These are phyloP conservation scores for Drosophila quinaria DNA, from an alignment of 2,888 invertebrate species.

Conservation along the genomic window DNA sequence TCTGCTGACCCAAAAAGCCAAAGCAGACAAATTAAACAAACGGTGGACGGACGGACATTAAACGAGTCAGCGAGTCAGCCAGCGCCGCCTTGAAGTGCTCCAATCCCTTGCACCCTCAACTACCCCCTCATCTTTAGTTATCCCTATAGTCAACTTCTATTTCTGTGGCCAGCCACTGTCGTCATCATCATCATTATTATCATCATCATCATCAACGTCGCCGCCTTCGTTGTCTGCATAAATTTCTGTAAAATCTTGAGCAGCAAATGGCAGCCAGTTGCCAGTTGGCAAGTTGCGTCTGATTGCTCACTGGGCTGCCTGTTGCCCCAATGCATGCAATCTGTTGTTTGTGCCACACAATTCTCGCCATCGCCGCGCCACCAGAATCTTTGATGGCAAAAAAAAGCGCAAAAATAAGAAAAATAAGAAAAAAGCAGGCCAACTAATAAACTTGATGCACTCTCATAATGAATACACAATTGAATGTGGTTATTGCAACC, in stretches of 20 bases:
- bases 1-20: slow-evolving; percentile 70
- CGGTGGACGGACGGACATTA: slow-evolving; percentile 59
- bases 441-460: slow-evolving; percentile 73
- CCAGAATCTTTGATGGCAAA: slow-evolving; percentile 20
- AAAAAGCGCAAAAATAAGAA: slow-evolving; percentile 13
- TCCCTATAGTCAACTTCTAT: slow-evolving; percentile 55
- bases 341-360: slow-evolving; percentile 33
- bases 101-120: slow-evolving; percentile 33
- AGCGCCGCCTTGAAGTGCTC: slow-evolving; percentile 74
- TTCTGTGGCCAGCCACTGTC: slow-evolving; percentile 63
- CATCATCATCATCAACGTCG: slow-evolving; percentile 14
- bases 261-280: slow-evolving; percentile 40
- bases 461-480: slow-evolving; percentile 46
- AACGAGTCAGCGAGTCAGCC: slow-evolving; percentile 54
- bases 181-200: slow-evolving; percentile 37
- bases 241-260: slow-evolving; percentile 61
- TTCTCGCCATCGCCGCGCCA: slow-evolving; percentile 41
- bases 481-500: slow-evolving; percentile 33
- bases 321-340: slow-evolving; percentile 5
- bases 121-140: not conserved
- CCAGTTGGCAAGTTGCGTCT: slow-evolving; percentile 27
- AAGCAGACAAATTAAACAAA: slow-evolving; percentile 77
- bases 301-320: slow-evolving; percentile 46
- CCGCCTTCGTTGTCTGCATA: slow-evolving; percentile 54
- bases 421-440: slow-evolving; percentile 54